A percentile compares a stretch with the other conserved stretches of the same genome.
phyloP scores from a whole-genome alignment of 2,888 invertebrate genomes.

The Rhopalosiphum nymphaeae region DNA sequence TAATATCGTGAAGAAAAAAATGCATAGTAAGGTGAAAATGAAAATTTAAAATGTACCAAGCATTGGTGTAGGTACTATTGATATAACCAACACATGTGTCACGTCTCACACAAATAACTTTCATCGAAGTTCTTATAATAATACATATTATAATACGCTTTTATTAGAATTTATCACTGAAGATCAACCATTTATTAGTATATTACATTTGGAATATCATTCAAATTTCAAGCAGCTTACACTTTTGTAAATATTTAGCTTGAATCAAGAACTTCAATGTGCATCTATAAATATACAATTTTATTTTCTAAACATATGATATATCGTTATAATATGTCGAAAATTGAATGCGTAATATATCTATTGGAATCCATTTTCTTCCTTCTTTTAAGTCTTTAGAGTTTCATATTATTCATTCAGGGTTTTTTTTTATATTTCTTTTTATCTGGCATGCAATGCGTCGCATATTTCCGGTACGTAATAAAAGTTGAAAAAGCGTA shows the following conservation, averaged over 20 bases:
- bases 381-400: conserved; percentile 43
- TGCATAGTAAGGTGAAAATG: background rate
- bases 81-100: background rate
- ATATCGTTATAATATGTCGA: background rate
- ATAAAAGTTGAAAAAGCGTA: conserved; percentile 54
- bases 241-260: conserved; percentile 28
- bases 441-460: background rate
- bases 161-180: background rate
- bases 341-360: conserved; percentile 58
- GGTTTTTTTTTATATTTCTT: background rate
- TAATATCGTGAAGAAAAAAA: background rate
- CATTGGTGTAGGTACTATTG: background rate
- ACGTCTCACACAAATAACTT: background rate
- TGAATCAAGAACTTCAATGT: conserved; percentile 26
- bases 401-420: conserved; percentile 50
- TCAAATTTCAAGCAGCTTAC: background rate
- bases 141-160: background rate
- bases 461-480: conserved; percentile 46
- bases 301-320: background rate
- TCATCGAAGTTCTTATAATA: background rate
- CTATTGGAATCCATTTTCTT: conserved; percentile 45
- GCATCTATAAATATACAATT: background rate
- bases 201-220: background rate
- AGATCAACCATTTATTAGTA: background rate
- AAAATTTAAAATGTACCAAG: background rate